Evolutionary conservation across 1,140 invertebrate genomes (phyloP), one percentile per base, ranked within the genome.

Genomic region (Oryctes rhinoceros): DNA sequence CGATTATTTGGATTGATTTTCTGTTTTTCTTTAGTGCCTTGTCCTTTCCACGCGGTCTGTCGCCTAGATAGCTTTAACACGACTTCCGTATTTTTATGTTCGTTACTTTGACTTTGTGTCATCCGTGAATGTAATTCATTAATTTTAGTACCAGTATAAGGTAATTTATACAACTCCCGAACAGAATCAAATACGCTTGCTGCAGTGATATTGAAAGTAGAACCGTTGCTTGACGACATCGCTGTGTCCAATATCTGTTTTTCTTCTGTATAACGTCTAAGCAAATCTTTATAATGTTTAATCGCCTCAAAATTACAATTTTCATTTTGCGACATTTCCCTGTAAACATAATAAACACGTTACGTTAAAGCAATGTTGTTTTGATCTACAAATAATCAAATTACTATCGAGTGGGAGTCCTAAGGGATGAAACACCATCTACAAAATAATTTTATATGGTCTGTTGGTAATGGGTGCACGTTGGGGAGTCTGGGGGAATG

Each of bases 81-180:
- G 20, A 15, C 20, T 48, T 78, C 77, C 5, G 48, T 78, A 35
- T 59, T 59, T 18, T 59, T 59, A 78, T 78, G 77, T 78, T 78
- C 77, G 18, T 4, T 48, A 15, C n/a, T 15, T 78, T 78, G 47
- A 30, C 4, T 37, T 24, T n/a, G 49, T n/a, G 5, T 10, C 30
- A 35, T 47, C 4, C 24, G 39, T 20, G 20, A 20, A 59, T 78
- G 77, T 24, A 86, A 75, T 47, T 84, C 78, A 35, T 81, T 83
- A 7, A 86, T 86, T 77, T 84, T 84, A 65, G 83, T 78, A 10
- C 85, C 85, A 74, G 83, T 85, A n/a, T 83, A 80, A 65, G 75
- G 78, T 20, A 86, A 78, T 44, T 81, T 81, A 67, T 83, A 85
- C 49, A 86, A 79, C 24, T 79, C 49, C 75, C 83, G 15, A 35